Conservation (phyloP, 2,797 vertebrate genomes). For the Rhinogobio ventralis region DNA sequence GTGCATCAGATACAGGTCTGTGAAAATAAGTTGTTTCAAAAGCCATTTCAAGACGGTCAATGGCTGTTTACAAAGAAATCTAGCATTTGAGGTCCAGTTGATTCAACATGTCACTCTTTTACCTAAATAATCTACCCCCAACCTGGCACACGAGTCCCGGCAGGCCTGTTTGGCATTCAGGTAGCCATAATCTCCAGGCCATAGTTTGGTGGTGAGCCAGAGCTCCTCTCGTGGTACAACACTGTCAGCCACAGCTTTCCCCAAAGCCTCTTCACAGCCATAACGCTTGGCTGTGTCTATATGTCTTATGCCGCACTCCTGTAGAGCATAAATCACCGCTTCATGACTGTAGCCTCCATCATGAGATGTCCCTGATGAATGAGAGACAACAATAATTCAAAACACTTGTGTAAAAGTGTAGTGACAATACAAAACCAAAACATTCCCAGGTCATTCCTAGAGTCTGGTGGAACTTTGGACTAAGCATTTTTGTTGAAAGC, state of each 20-base stretch:
- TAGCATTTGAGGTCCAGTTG: background rate
- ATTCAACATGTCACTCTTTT: constrained; percentile 34
- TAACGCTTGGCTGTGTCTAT: constrained; percentile 83
- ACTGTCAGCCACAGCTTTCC: constrained; percentile 74
- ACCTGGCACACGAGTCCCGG: constrained; percentile 74
- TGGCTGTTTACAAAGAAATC: background rate
- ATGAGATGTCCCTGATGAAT: constrained; percentile 78
- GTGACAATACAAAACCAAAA: background rate
- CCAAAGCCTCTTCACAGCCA: constrained; percentile 77
- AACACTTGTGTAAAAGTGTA: background rate
- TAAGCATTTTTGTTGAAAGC: background rate
- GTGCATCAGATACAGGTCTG: constrained; percentile 86
- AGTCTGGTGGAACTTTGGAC: background rate
- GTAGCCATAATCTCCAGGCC: constrained; percentile 78
- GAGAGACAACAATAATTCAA: background rate
- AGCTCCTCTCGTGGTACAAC: constrained; percentile 71
- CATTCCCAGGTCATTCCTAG: background rate
- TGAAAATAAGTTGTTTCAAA: constrained; percentile 35
- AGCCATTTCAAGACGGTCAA: background rate
- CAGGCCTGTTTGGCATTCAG: constrained; percentile 74
- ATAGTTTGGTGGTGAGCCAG: constrained; percentile 85
- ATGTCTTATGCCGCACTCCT: constrained; percentile 77
- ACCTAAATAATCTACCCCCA: constrained; percentile 81
- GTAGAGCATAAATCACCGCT: constrained; percentile 77
- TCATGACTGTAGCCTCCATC: constrained; percentile 78